Evolutionary conservation across 1,140 invertebrate genomes (phyloP).

Genomic region (Scylla paramamosain): DNA sequence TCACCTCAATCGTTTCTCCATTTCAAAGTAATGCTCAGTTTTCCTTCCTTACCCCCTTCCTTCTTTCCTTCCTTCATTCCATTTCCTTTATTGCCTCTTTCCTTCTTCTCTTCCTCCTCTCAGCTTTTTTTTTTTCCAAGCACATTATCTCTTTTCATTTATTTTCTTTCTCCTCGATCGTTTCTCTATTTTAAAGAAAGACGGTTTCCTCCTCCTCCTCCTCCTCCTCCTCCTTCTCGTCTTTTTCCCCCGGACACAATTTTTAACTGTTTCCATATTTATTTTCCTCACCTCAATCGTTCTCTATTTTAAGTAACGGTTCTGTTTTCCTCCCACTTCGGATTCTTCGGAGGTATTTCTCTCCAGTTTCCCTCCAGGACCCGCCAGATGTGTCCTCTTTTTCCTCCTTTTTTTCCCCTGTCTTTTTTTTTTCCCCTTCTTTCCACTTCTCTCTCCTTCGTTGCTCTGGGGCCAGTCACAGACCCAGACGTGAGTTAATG

Average conservation of each 20-base stretch:
- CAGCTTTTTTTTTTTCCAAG: no score
- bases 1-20: no score
- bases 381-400: background rate
- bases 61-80: no score
- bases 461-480: background rate
- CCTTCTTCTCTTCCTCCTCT: no score
- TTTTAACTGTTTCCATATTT: background rate
- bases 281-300: background rate
- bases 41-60: no score
- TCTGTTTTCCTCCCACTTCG: background rate
- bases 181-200: no score
- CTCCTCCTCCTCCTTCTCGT: no score
- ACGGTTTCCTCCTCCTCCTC: no score
- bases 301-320: background rate
- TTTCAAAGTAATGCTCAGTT: no score
- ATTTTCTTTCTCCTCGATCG: no score
- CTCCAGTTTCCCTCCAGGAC: background rate
- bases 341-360: background rate
- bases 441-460: background rate
- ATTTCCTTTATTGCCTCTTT: no score
- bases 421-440: background rate
- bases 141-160: no score
- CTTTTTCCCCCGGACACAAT: background rate
- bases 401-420: background rate
- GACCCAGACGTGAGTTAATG: background rate